Conservation (phyloP, 1,140 invertebrate genomes). For the Cydia splendana region DNA sequence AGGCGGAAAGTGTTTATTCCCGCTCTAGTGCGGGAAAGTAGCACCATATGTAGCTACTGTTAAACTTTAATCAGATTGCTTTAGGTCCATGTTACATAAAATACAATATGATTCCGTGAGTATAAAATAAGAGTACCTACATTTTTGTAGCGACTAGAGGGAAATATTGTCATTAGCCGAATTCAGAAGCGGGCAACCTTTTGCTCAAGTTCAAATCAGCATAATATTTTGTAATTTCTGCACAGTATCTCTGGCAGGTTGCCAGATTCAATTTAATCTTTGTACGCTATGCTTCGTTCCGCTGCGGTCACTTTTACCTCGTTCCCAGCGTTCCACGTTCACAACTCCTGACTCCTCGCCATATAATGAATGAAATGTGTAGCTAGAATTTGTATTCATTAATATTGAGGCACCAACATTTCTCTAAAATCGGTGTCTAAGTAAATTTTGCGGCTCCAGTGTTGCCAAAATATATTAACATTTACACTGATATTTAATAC, state of each 20-base stretch:
- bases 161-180: slow-evolving; percentile 11
- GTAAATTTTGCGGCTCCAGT: background rate
- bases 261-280: slow-evolving; percentile 76
- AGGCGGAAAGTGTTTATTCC: too few species aligned
- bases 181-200: slow-evolving; percentile 28
- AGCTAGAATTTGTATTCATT: slow-evolving; percentile 18
- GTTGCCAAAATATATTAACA: background rate
- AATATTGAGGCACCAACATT: slow-evolving; percentile 5
- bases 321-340: slow-evolving; percentile 52
- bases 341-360: slow-evolving; percentile 43
- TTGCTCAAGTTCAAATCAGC: slow-evolving; percentile 56
- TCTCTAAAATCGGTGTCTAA: slow-evolving; percentile 41
- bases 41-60: too few species aligned
- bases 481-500: too few species aligned
- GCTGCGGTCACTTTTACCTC: slow-evolving; percentile 66
- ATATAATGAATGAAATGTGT: slow-evolving; percentile 49
- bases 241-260: slow-evolving; percentile 56
- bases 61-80: too few species aligned
- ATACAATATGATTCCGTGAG: background rate
- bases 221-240: slow-evolving; percentile 71
- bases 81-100: too few species aligned
- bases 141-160: background rate
- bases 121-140: background rate
- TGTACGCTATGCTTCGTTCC: slow-evolving; percentile 50
- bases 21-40: too few species aligned